phyloP scores from a whole-genome alignment of 2,888 invertebrate species.

The Diploptera punctata region DNA sequence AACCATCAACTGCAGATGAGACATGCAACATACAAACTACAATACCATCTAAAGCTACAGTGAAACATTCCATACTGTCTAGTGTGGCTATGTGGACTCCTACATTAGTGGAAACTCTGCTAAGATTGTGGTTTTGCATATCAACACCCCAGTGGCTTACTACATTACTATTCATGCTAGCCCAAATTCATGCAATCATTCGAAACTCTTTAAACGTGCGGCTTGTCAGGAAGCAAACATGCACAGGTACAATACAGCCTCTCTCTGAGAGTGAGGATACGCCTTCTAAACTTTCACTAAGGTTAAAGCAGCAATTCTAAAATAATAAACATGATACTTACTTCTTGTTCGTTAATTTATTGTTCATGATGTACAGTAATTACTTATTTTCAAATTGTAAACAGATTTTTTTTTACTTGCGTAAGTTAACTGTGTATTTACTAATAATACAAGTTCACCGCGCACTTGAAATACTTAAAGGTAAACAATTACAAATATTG shows the following conservation, averaged over 20 bases:
- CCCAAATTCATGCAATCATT: slow-evolving; percentile 45
- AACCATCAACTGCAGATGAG: background rate
- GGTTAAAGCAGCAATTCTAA: background rate
- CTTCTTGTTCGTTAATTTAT: slow-evolving; percentile 24
- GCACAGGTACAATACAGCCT: slow-evolving; percentile 11
- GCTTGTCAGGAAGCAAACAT: slow-evolving; percentile 6
- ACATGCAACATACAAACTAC: too few relatives aligned
- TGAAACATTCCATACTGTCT: slow-evolving; percentile 46
- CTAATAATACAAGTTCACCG: too few relatives aligned
- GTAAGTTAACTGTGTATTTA: too few relatives aligned
- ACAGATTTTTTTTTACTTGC: too few relatives aligned
- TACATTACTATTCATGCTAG: slow-evolving; percentile 46
- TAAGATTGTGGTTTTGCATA: slow-evolving; percentile 48
- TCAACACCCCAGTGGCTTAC: slow-evolving; percentile 47
- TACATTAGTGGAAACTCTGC: slow-evolving; percentile 46
- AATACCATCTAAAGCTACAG: slow-evolving; percentile 19
- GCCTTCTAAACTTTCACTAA: slow-evolving; percentile 19
- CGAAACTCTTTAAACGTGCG: slow-evolving; percentile 48
- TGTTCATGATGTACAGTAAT: slow-evolving; percentile 28
- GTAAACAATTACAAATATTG: background rate
- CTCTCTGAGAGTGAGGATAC: background rate
- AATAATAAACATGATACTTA: slow-evolving; percentile 18
- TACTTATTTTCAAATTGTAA: too few relatives aligned
- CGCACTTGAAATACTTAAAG: too few relatives aligned
- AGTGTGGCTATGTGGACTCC: slow-evolving; percentile 50